Evolutionary conservation across 2,888 invertebrate species (phyloP).

Genomic region (Tupiocoris notatus): DNA sequence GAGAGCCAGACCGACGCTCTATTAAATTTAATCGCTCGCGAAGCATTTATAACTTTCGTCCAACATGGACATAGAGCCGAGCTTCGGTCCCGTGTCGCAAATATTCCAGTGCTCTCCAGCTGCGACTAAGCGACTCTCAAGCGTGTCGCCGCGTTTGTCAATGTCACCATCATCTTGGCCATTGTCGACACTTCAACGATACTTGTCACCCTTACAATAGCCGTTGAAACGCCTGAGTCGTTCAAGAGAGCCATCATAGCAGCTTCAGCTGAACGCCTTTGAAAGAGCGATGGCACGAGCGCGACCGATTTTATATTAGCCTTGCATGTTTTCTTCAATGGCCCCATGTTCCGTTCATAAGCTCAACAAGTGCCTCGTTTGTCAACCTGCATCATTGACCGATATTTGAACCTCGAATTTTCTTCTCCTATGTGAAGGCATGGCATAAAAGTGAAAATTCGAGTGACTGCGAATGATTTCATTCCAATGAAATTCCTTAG

Average conservation of each 20-base stretch:
- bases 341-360: too few relatives aligned
- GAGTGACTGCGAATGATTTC: too few relatives aligned
- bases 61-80: not conserved
- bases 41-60: slow-evolving; percentile 26
- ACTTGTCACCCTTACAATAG: not conserved
- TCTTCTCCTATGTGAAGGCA: too few relatives aligned
- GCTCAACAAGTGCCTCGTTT: too few relatives aligned
- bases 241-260: not conserved
- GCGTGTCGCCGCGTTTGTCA: not conserved
- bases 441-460: too few relatives aligned
- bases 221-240: not conserved
- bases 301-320: too few relatives aligned
- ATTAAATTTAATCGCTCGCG: slow-evolving; percentile 34
- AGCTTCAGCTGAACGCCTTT: not conserved
- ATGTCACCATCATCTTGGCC: not conserved
- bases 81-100: not conserved
- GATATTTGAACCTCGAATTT: too few relatives aligned
- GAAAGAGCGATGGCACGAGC: too few relatives aligned
- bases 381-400: too few relatives aligned
- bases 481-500: too few relatives aligned
- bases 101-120: not conserved
- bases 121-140: not conserved
- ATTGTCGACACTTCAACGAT: not conserved
- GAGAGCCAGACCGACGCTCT: slow-evolving; percentile 2
- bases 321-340: too few relatives aligned